Conservation (phyloP, 2,113 vertebrate species). For the Hepsetus odoe region DNA sequence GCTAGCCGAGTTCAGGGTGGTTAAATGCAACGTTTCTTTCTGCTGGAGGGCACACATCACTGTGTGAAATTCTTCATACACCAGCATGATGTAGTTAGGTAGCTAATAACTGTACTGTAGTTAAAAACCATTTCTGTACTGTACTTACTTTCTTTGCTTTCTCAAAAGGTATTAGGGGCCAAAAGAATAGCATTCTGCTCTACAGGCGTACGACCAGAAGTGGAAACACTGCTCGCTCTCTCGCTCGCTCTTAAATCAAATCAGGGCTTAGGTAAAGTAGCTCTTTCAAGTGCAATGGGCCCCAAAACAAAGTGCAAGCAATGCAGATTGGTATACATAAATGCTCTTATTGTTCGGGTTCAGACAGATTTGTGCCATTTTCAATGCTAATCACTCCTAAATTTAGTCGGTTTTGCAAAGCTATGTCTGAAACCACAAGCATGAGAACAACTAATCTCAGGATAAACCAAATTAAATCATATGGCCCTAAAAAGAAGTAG, state of each 20-base stretch:
- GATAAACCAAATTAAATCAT: slow-evolving; percentile 33
- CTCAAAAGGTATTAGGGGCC: neutral
- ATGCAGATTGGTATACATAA: neutral
- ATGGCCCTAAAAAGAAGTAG: slow-evolving; percentile 12
- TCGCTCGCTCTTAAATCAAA: slow-evolving; percentile 23
- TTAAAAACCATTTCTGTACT: neutral
- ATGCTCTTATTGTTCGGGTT: slow-evolving; percentile 48
- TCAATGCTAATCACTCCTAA: slow-evolving; percentile 41
- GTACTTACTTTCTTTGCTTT: too few relatives aligned
- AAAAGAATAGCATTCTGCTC: neutral
- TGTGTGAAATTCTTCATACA: neutral
- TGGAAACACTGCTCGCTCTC: slow-evolving; percentile 18
- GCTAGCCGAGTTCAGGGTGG: neutral
- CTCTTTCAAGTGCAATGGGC: slow-evolving; percentile 11
- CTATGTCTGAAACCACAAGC: slow-evolving; percentile 49
- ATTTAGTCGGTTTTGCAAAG: slow-evolving; percentile 1
- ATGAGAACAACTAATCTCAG: slow-evolving; percentile 25
- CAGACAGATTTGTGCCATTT: slow-evolving; percentile 36
- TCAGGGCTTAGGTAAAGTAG: slow-evolving; percentile 38
- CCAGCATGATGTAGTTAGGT: neutral
- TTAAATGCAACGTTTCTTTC: neutral
- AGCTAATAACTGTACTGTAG: neutral
- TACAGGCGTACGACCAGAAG: slow-evolving; percentile 19
- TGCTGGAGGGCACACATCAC: neutral
- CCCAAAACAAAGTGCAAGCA: neutral